Conservation (phyloP, 2,888 invertebrate genomes). For the Sicus ferrugineus region DNA sequence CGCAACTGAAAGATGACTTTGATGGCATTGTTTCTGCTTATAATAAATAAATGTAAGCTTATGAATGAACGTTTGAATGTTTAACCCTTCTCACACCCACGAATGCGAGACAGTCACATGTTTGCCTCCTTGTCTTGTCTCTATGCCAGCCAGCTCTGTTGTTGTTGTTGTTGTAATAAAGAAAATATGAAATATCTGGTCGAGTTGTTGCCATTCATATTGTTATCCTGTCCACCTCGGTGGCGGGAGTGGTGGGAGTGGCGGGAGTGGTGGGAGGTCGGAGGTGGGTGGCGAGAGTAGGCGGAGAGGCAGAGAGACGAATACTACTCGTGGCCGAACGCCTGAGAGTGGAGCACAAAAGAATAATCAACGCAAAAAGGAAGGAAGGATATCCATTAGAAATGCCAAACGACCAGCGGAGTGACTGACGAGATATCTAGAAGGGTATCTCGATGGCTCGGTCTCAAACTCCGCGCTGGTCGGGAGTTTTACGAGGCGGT, state of each 20-base stretch:
- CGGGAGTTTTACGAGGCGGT: not conserved
- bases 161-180: conserved; percentile 30
- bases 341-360: conserved; percentile 36
- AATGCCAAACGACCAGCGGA: conserved; percentile 37
- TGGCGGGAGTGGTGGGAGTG: too few species aligned
- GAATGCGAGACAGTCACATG: not conserved
- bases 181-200: conserved; percentile 29
- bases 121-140: not conserved
- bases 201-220: conserved; percentile 32
- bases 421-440: conserved; percentile 33
- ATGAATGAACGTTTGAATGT: conserved; percentile 30
- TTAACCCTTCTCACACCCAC: conserved; percentile 1
- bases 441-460: conserved; percentile 37
- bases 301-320: not conserved
- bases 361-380: conserved; percentile 46
- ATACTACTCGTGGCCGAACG: not conserved
- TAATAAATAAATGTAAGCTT: conserved; percentile 33
- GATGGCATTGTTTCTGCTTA: conserved; percentile 35
- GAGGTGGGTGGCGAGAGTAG: too few species aligned
- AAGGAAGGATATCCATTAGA: conserved; percentile 48
- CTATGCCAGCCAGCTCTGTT: not conserved
- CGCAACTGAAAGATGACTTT: conserved; percentile 26
- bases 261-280: too few species aligned
- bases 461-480: not conserved
- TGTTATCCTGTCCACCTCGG: conserved; percentile 28